These are phyloP conservation scores for Nothobranchius furzeri DNA, from an alignment of 2,113 vertebrate genomes.

Conservation along the genomic window DNA sequence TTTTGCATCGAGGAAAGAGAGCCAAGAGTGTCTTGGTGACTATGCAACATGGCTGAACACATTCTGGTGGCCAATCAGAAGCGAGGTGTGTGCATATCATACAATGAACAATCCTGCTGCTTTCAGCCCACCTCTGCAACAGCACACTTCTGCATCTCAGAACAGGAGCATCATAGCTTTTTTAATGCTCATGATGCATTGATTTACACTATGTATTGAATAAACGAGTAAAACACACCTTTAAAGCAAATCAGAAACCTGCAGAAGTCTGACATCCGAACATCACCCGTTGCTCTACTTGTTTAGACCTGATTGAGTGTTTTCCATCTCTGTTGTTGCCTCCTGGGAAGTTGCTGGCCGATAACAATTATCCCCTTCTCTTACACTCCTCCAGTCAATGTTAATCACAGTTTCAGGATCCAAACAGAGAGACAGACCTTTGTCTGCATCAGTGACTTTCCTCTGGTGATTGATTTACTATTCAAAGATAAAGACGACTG, in stretches of 20 bases:
- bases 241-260: slow-evolving; percentile 15
- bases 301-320: slow-evolving; percentile 13
- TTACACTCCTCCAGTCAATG: slow-evolving; percentile 11
- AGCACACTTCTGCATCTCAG: too few relatives aligned
- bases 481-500: slow-evolving; percentile 8
- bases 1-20: too few relatives aligned
- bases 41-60: too few relatives aligned
- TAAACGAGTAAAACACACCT: too few relatives aligned
- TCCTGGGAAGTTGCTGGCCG: slow-evolving; percentile 22
- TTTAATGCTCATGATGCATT: too few relatives aligned
- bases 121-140: too few relatives aligned
- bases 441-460: not conserved
- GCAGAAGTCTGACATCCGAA: slow-evolving; percentile 9
- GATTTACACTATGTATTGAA: too few relatives aligned
- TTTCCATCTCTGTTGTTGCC: slow-evolving; percentile 14
- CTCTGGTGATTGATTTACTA: slow-evolving; percentile 6
- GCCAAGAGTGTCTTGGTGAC: too few relatives aligned
- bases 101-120: too few relatives aligned
- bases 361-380: slow-evolving; percentile 28
- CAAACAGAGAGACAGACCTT: slow-evolving; percentile 7
- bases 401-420: slow-evolving; percentile 33
- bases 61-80: too few relatives aligned
- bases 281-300: slow-evolving; percentile 7
- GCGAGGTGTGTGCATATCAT: too few relatives aligned
- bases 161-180: too few relatives aligned